phyloP scores from a whole-genome alignment of 2,888 invertebrate species.

The Scelioninae gen. 2 region DNA sequence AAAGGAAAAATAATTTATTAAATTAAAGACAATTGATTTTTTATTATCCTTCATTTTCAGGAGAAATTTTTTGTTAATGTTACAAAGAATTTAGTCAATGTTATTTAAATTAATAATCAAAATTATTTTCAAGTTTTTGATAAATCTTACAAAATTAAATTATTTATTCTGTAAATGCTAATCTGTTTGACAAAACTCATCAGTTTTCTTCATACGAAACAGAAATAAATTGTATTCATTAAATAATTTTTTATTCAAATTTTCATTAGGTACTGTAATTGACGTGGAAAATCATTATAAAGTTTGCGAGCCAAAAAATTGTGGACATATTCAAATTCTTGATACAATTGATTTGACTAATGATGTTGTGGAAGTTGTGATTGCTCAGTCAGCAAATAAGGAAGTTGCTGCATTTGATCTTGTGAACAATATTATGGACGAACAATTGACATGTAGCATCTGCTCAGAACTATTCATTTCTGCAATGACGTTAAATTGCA shows the following conservation, averaged over 20 bases:
- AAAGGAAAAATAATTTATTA: too few species aligned
- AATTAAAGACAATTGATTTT: too few species aligned
- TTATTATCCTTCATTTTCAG: too few species aligned
- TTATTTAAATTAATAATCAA: too few species aligned
- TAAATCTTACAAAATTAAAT: too few species aligned
- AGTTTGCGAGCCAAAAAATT: constrained; percentile 47
- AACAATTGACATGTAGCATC: constrained; percentile 85
- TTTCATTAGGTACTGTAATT: too few species aligned
- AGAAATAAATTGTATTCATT: too few species aligned
- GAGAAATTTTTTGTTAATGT: too few species aligned
- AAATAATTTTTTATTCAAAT: too few species aligned
- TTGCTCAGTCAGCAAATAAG: constrained; percentile 45
- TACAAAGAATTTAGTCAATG: too few species aligned
- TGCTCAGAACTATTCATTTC: constrained; percentile 85
- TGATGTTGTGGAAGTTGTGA: constrained; percentile 69
- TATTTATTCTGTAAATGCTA: too few species aligned
- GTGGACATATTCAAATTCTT: constrained; percentile 71
- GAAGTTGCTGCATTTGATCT: constrained; percentile 69
- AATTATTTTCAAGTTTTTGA: too few species aligned
- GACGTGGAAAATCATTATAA: constrained; percentile 46
- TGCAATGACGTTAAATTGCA: constrained; percentile 83
- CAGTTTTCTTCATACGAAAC: background rate
- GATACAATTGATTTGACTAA: constrained; percentile 78
- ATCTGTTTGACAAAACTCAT: background rate
- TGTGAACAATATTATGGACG: constrained; percentile 80